phyloP scores from a whole-genome alignment of 2,888 invertebrate genomes.

The Drosophila cyrtoloma region DNA sequence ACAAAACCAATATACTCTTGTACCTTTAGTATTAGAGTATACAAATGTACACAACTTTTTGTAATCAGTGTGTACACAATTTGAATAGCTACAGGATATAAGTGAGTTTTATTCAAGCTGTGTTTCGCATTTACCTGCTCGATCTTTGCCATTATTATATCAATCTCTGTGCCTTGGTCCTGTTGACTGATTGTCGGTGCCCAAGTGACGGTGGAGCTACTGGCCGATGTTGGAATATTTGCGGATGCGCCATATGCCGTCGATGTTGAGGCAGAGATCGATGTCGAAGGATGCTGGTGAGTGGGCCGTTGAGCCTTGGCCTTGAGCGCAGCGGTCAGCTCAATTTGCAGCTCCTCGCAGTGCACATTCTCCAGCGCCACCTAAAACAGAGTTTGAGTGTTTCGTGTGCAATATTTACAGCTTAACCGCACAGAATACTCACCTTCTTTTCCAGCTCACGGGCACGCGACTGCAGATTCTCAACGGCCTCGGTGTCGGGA shows the following conservation, averaged over 20 bases:
- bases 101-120: neutral
- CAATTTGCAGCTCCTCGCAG: constrained; percentile 96
- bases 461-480: constrained; percentile 92
- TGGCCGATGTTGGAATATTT: constrained; percentile 73
- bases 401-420: neutral
- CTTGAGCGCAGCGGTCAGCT: constrained; percentile 91
- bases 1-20: neutral
- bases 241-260: constrained; percentile 81
- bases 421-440: constrained; percentile 24
- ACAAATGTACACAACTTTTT: neutral
- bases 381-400: constrained; percentile 77
- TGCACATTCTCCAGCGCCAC: constrained; percentile 89
- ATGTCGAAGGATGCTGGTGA: constrained; percentile 4
- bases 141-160: constrained; percentile 97
- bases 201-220: constrained; percentile 85
- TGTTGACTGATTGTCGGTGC: constrained; percentile 85
- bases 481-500: constrained; percentile 88
- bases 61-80: neutral
- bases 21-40: neutral
- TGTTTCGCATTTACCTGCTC: constrained; percentile 88
- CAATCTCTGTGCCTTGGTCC: constrained; percentile 91
- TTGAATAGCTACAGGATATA: neutral
- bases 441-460: constrained; percentile 97
- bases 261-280: constrained; percentile 35
- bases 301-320: constrained; percentile 85